Conservation (phyloP, 2,113 vertebrate genomes). For the Tangachromis dhanisi region DNA sequence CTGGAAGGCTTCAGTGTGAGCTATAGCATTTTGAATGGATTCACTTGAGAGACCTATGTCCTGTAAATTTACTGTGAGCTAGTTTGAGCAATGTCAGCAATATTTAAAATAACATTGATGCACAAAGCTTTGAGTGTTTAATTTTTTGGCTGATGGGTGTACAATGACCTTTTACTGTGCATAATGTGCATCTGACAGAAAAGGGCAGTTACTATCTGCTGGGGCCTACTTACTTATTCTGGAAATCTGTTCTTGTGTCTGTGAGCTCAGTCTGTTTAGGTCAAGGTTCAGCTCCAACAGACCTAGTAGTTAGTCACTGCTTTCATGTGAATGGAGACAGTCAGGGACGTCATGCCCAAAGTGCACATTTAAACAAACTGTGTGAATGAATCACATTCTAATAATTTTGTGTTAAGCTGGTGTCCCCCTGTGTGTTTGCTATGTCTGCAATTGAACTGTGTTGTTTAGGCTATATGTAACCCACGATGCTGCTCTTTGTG, state of each 20-base stretch:
- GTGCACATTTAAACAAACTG: conserved; percentile 15
- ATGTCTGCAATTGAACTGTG: not conserved
- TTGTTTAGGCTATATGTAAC: not conserved
- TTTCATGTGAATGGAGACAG: conserved; percentile 15
- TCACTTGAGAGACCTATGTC: not conserved
- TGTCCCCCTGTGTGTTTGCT: conserved; percentile 7
- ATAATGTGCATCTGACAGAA: not conserved
- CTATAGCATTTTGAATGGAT: not conserved
- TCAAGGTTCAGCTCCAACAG: conserved; percentile 5
- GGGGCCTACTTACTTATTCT: not conserved
- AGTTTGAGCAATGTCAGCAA: not conserved
- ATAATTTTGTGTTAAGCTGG: conserved; percentile 7
- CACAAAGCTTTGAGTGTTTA: not conserved
- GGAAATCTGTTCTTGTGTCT: not conserved
- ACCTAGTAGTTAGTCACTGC: conserved; percentile 25
- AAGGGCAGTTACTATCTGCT: not conserved
- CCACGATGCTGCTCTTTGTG: not conserved
- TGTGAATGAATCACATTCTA: conserved; percentile 28
- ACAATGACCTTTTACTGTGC: not conserved
- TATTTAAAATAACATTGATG: not conserved
- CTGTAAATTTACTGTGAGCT: not conserved
- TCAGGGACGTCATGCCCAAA: conserved; percentile 2
- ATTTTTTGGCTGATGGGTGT: not conserved
- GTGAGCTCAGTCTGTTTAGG: conserved; percentile 13
- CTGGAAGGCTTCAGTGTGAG: not conserved